A percentile compares a stretch with the other conserved stretches of the same genome.
Conservation (phyloP, 1,140 invertebrate species). For the Lepidurus packardi region DNA sequence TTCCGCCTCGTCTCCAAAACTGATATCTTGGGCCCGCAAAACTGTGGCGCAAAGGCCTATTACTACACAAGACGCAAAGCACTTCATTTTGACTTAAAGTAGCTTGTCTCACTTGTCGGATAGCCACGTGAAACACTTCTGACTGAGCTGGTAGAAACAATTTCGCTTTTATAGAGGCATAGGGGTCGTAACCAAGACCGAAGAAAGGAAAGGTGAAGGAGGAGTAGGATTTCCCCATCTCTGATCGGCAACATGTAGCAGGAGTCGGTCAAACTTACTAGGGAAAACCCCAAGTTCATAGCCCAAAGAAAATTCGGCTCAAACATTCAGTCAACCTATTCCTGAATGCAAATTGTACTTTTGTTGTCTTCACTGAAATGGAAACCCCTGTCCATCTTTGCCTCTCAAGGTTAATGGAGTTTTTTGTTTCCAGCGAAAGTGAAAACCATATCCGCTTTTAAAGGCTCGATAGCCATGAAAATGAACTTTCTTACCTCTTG, state of each 20-base stretch:
- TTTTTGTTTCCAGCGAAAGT: background rate
- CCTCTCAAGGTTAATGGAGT: background rate
- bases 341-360: background rate
- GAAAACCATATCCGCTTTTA: background rate
- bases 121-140: background rate
- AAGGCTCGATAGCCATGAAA: background rate
- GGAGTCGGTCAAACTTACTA: background rate
- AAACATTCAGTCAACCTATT: background rate
- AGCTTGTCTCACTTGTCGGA: background rate
- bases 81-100: background rate
- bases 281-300: conserved; percentile 9
- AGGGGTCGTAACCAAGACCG: background rate
- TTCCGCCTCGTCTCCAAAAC: background rate
- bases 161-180: conserved; percentile 7
- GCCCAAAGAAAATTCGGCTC: background rate
- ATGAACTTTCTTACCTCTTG: background rate
- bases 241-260: background rate
- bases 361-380: background rate
- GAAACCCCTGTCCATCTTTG: conserved; percentile 1
- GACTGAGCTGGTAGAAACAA: background rate
- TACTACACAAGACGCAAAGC: background rate
- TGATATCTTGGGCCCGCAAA: background rate
- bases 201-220: background rate
- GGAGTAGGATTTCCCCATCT: background rate
- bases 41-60: conserved; percentile 1